A percentile compares a stretch with the other conserved stretches of the same genome.
Evolutionary conservation across 92 coral and sea anemone genomes (phyloP).

Genomic region (Nematostella vectensis): DNA sequence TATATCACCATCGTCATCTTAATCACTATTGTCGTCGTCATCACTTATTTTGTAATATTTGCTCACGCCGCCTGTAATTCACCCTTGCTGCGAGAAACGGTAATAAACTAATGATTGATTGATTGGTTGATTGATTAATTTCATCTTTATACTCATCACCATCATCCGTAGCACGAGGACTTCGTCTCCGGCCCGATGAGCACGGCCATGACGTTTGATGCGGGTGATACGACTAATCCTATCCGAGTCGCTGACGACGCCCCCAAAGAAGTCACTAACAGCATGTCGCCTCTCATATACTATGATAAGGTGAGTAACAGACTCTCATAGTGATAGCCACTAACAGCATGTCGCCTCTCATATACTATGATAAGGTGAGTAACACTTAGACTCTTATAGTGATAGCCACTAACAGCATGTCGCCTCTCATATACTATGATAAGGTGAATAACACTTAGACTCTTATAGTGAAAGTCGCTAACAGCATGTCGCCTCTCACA

Average conservation of each 20-base stretch:
- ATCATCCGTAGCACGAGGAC: constrained; percentile 56
- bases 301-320: constrained; percentile 59
- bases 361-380: constrained; percentile 71
- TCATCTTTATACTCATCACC: too few species aligned
- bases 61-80: too few species aligned
- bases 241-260: constrained; percentile 37
- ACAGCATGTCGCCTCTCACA: constrained; percentile 46
- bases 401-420: constrained; percentile 16
- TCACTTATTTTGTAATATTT: too few species aligned
- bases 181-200: constrained; percentile 31
- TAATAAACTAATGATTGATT: too few species aligned
- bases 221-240: constrained; percentile 56
- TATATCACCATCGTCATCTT: too few species aligned
- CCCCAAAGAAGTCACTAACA: constrained; percentile 44
- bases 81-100: too few species aligned
- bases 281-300: constrained; percentile 54
- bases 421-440: constrained; percentile 63
- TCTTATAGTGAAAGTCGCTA: background rate
- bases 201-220: constrained; percentile 47
- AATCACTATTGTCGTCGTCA: too few species aligned
- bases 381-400: background rate
- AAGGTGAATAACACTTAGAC: constrained; percentile 47
- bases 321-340: background rate
- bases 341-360: constrained; percentile 44
- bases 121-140: too few species aligned